These are phyloP conservation scores for Muscidifurax raptorellus DNA, from an alignment of 1,140 invertebrate genomes.

Conservation along the genomic window DNA sequence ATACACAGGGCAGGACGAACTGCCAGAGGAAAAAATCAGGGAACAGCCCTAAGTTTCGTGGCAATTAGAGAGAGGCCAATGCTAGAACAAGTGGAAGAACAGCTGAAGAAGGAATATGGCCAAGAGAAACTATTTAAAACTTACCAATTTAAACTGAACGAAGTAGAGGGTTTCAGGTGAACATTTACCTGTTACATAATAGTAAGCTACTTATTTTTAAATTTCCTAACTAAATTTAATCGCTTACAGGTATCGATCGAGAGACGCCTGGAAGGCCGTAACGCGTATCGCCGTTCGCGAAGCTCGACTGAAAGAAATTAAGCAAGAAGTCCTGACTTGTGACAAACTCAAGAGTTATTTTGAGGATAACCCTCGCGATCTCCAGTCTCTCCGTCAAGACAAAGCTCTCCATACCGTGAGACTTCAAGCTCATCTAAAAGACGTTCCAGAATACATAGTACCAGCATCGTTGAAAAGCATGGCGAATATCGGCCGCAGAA, in stretches of 20 bases:
- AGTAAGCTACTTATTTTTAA: too few relatives aligned
- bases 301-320: constrained; percentile 96
- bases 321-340: constrained; percentile 94
- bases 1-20: constrained; percentile 96
- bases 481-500: constrained; percentile 73
- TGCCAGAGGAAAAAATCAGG: constrained; percentile 94
- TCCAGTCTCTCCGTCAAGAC: constrained; percentile 93
- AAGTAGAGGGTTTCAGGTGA: constrained; percentile 93
- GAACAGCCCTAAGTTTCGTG: constrained; percentile 96
- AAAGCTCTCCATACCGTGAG: constrained; percentile 92
- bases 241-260: constrained; percentile 84
- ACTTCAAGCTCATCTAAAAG: constrained; percentile 88
- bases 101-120: constrained; percentile 80
- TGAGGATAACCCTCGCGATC: constrained; percentile 94
- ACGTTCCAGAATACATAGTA: constrained; percentile 96
- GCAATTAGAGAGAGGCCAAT: constrained; percentile 86
- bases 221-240: constrained; percentile 8
- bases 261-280: constrained; percentile 95
- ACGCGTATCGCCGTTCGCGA: constrained; percentile 94
- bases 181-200: background rate
- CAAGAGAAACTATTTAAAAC: constrained; percentile 81
- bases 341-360: constrained; percentile 96
- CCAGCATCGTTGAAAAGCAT: constrained; percentile 84
- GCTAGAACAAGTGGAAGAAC: constrained; percentile 86
- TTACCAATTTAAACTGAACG: constrained; percentile 95